Conservation (phyloP, 1,140 invertebrate species). For the Saxidomus purpurata region DNA sequence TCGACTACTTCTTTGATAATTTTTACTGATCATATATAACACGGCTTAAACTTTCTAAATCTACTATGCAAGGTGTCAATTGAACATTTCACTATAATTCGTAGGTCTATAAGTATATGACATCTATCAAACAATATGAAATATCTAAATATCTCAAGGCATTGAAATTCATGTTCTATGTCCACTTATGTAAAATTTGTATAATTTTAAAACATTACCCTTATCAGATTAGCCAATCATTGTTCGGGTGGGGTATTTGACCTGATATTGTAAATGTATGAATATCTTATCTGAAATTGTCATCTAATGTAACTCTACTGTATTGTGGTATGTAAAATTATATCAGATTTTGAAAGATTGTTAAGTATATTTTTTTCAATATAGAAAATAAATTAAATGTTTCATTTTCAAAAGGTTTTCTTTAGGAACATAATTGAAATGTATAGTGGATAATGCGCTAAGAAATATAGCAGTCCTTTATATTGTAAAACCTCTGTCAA, state of each 20-base stretch:
- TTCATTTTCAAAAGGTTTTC: neutral
- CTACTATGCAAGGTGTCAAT: too few species aligned
- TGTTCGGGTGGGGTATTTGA: constrained; percentile 22
- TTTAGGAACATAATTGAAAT: too few species aligned
- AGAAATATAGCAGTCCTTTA: too few species aligned
- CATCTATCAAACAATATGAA: neutral
- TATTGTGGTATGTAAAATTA: neutral
- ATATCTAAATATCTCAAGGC: constrained; percentile 23
- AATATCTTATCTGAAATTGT: constrained; percentile 7
- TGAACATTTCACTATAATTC: too few species aligned
- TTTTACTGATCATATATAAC: too few species aligned
- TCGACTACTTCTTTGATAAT: too few species aligned
- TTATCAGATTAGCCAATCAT: neutral
- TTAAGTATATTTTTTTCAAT: too few species aligned
- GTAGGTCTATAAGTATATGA: too few species aligned
- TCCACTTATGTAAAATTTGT: neutral
- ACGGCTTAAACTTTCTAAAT: too few species aligned
- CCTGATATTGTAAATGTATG: constrained; percentile 24
- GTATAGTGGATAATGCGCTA: too few species aligned
- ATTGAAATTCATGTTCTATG: neutral
- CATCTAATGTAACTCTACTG: neutral
- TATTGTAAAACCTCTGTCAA: too few species aligned
- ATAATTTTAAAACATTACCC: neutral
- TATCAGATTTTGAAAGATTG: neutral
- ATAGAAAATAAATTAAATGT: too few species aligned